These are phyloP conservation scores for Pogonocherus hispidulus DNA, from an alignment of 2,888 invertebrate species.

Conservation along the genomic window DNA sequence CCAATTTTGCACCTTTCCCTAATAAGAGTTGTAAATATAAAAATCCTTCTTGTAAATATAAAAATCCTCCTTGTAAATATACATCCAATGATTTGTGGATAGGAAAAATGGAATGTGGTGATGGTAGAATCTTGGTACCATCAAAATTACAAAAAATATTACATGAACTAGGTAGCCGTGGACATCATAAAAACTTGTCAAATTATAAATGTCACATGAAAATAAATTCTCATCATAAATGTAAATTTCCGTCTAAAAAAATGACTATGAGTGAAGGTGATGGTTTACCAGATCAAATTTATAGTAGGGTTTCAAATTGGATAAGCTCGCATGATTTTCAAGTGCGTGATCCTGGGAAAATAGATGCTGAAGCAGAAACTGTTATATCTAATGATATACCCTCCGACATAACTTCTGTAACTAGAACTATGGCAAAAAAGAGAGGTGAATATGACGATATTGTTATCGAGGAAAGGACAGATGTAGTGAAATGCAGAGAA, in stretches of 20 bases:
- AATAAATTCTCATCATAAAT: constrained; percentile 24
- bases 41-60: not conserved
- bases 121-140: not conserved
- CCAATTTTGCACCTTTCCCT: not conserved
- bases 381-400: constrained; percentile 51
- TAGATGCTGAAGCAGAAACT: constrained; percentile 49
- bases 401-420: constrained; percentile 62
- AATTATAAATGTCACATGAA: constrained; percentile 34
- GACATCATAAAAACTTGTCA: constrained; percentile 16
- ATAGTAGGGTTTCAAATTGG: constrained; percentile 62
- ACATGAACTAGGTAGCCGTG: constrained; percentile 31
- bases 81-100: not conserved
- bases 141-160: not conserved
- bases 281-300: constrained; percentile 52
- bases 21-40: not conserved
- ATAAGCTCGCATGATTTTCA: constrained; percentile 63
- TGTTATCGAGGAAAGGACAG: constrained; percentile 54
- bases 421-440: constrained; percentile 35
- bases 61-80: not conserved
- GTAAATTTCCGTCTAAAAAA: constrained; percentile 49
- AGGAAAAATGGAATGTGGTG: not conserved
- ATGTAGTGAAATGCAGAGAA: constrained; percentile 48
- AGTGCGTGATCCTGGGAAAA: constrained; percentile 43
- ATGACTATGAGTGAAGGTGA: constrained; percentile 49
- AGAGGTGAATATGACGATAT: constrained; percentile 52